Evolutionary conservation across 37 sponge, comb jelly and placozoan species (phyloP).

Genomic region (Amphimedon queenslandica): DNA sequence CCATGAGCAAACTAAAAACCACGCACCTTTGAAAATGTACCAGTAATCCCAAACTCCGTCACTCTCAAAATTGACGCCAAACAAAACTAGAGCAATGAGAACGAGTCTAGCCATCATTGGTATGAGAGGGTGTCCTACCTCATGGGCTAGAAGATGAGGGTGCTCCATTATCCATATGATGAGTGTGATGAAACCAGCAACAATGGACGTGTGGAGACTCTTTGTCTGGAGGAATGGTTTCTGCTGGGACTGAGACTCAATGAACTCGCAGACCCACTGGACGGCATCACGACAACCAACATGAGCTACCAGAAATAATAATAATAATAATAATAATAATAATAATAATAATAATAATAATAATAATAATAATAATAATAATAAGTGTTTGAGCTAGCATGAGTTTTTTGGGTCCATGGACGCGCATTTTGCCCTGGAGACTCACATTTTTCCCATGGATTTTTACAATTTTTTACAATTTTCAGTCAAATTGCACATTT

Average conservation of each 20-base stretch:
- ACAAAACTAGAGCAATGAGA: constrained; percentile 26
- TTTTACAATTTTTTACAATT: too few relatives aligned
- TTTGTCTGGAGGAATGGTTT: constrained; percentile 43
- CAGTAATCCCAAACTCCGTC: constrained; percentile 80
- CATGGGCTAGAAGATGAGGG: constrained; percentile 56
- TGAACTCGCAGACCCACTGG: constrained; percentile 67
- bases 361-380: too few relatives aligned
- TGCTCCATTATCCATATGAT: constrained; percentile 52
- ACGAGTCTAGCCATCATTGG: not conserved
- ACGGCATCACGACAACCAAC: constrained; percentile 39
- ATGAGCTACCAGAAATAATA: constrained; percentile 24
- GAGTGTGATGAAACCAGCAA: constrained; percentile 78
- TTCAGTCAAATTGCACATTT: too few relatives aligned
- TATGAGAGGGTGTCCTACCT: constrained; percentile 31
- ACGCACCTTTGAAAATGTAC: constrained; percentile 59
- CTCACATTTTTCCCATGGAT: too few relatives aligned
- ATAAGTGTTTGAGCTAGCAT: too few relatives aligned
- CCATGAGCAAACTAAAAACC: too few relatives aligned
- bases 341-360: too few relatives aligned
- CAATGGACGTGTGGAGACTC: constrained; percentile 79
- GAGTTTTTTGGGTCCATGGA: too few relatives aligned
- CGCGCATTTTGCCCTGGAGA: too few relatives aligned
- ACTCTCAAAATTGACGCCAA: constrained; percentile 56
- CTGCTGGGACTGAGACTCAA: constrained; percentile 49
- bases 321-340: not conserved